Evolutionary conservation across 2,113 vertebrate species (phyloP), one percentile per base, ranked within the genome.

Genomic region (Chelonoidis abingdonii): DNA sequence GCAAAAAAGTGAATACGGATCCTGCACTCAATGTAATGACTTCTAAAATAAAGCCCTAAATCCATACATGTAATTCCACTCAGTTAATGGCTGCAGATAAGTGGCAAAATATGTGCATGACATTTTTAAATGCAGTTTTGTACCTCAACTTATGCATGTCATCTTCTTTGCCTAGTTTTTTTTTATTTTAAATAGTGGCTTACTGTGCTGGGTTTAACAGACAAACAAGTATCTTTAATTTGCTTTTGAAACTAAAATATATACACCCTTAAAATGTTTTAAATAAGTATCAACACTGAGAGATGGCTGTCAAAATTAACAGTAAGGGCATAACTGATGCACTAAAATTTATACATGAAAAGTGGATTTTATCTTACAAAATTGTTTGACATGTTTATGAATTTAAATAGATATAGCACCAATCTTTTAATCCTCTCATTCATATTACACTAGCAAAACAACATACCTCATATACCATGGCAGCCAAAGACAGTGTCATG

Each of bases 41-140:
- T 92, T 86, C 86, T 96, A 89, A 97, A 97, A 96, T 94, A 92
- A 94, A 97, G 89, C 88, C 94, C 88, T 95, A 97, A 91, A 93
- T 94, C 84, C 91, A 80, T 91, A 87, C 7, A 75, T 83, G 35
- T 44, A 47, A 95, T 97, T 97, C 92, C 93, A 95, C 92, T 92
- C 96, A 94, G 84, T 96, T 93, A 97, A 92, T 93, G 95, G 87
- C 86, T 92, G 95, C 93, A 93, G 65, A 62, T 93, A 88, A 93
- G 92, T 95, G 93, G 94, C 88, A 96, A 94, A 90, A 90, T 94
- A 91, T 82, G 91, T 85, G 86, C 89, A 92, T 78, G 80, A 80
- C 91, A 96, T 92, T 95, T 92, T 89, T 88, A 93, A 96, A 95
- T 90, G 86, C 93, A 90, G 87, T 91, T 95, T 96, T 95, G 89